phyloP scores from a whole-genome alignment of 1,140 invertebrate species.

The Daktulosphaira vitifoliae region DNA sequence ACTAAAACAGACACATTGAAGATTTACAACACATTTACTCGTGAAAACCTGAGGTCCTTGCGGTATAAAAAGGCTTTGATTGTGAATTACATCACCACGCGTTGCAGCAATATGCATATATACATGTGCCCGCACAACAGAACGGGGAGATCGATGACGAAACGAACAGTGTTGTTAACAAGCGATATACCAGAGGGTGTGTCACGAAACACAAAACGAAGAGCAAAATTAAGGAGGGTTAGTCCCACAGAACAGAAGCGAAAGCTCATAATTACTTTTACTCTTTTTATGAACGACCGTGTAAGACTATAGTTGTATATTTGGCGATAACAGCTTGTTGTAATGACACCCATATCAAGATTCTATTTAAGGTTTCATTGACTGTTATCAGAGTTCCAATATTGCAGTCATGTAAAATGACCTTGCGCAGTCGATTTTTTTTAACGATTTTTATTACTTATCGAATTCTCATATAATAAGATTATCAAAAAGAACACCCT shows the following conservation, averaged over 20 bases:
- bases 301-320: background rate
- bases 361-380: no score
- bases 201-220: conserved; percentile 6
- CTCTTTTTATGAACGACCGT: conserved; percentile 7
- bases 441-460: no score
- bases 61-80: conserved; percentile 6
- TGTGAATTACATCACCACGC: conserved; percentile 13
- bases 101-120: background rate
- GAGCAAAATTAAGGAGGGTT: conserved; percentile 13
- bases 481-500: no score
- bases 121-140: background rate
- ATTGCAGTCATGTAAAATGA: no score
- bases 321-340: no score
- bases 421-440: no score
- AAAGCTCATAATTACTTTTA: conserved; percentile 13
- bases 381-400: no score
- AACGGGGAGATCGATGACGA: conserved; percentile 18
- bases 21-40: no score
- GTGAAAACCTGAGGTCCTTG: no score
- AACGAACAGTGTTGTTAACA: conserved; percentile 5
- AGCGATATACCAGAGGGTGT: conserved; percentile 1
- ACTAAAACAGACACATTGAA: no score
- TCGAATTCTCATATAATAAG: no score
- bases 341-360: no score
- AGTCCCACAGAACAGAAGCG: conserved; percentile 4